phyloP scores from a whole-genome alignment of 2,797 vertebrate species.

The Sebastes oblongus region DNA sequence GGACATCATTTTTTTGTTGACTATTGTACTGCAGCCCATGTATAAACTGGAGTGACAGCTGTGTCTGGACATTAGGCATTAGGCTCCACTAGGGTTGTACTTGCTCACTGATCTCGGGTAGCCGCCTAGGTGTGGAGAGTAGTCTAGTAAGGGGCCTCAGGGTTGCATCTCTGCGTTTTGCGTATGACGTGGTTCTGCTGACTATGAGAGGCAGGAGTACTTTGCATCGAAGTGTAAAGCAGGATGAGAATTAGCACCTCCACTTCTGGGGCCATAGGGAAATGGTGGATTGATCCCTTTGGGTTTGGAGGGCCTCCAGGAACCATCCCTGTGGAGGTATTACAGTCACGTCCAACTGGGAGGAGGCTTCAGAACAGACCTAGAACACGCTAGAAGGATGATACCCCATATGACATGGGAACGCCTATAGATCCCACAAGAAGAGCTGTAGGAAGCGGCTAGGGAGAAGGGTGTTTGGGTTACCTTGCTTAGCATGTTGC shows the following conservation, averaged over 20 bases:
- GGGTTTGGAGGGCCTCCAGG: neutral
- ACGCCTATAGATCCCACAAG: no score
- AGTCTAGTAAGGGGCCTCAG: neutral
- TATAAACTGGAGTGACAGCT: neutral
- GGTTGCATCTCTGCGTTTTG: neutral
- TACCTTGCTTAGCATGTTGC: neutral
- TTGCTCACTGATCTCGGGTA: neutral
- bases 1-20: neutral
- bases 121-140: neutral
- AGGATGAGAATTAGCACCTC: neutral
- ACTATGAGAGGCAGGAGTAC: accelerated
- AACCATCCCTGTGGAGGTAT: neutral
- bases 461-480: neutral
- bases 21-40: neutral
- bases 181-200: neutral
- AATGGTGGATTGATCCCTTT: neutral
- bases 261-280: neutral
- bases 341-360: neutral
- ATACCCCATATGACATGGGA: neutral
- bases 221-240: accelerated
- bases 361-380: neutral
- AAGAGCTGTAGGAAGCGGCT: neutral
- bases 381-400: neutral
- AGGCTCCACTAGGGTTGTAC: neutral
- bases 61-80: neutral